These are phyloP conservation scores for Pseudolycoriella hygida DNA, from an alignment of 2,888 invertebrate genomes.

Conservation along the genomic window DNA sequence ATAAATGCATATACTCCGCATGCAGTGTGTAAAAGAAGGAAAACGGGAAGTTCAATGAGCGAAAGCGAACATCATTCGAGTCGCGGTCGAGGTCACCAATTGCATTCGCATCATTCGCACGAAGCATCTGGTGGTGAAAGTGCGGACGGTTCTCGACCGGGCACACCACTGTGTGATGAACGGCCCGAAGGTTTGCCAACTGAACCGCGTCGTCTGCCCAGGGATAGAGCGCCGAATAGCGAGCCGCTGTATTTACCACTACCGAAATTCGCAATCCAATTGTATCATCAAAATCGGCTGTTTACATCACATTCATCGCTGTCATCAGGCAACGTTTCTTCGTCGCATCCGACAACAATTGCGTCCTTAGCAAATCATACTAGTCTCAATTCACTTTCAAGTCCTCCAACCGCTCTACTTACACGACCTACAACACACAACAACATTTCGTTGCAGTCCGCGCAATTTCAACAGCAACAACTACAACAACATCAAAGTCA, in stretches of 20 bases:
- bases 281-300: slow-evolving; percentile 30
- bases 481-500: slow-evolving; percentile 1
- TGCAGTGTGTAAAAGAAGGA: slow-evolving; percentile 35
- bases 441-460: not conserved
- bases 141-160: slow-evolving; percentile 58
- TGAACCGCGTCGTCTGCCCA: slow-evolving; percentile 55
- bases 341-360: not conserved
- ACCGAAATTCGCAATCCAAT: slow-evolving; percentile 70
- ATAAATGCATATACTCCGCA: slow-evolving; percentile 24
- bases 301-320: slow-evolving; percentile 9
- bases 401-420: slow-evolving; percentile 14
- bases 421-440: slow-evolving; percentile 9
- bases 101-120: slow-evolving; percentile 33
- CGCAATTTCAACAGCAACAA: not conserved
- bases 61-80: slow-evolving; percentile 22
- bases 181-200: slow-evolving; percentile 53
- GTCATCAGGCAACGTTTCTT: not conserved
- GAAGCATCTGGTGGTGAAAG: slow-evolving; percentile 40
- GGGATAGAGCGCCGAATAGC: slow-evolving; percentile 38
- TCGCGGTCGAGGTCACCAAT: slow-evolving; percentile 32
- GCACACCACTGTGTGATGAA: slow-evolving; percentile 72
- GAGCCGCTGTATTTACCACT: slow-evolving; percentile 68
- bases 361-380: slow-evolving; percentile 3
- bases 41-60: slow-evolving; percentile 25
- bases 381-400: slow-evolving; percentile 15